Percentiles rank a stretch among this genome's conserved stretches.
These are phyloP conservation scores for Sesamia nonagrioides DNA, from an alignment of 1,140 invertebrate genomes.

Conservation along the genomic window DNA sequence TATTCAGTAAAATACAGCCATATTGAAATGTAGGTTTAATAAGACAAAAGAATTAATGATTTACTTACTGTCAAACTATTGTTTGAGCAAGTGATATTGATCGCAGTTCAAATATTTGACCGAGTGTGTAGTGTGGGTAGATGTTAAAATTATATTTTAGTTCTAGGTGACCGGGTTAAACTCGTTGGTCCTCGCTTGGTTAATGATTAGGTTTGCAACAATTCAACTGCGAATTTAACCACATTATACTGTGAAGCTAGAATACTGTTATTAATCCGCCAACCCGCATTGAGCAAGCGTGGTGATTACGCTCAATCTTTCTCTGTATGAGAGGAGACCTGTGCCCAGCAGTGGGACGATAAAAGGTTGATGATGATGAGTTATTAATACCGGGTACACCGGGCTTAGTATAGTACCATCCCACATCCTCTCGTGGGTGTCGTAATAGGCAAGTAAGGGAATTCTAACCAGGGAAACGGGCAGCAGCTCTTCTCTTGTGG, in stretches of 20 bases:
- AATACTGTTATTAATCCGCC: too few species aligned
- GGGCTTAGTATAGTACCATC: too few species aligned
- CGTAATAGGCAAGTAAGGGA: too few species aligned
- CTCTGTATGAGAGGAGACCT: too few species aligned
- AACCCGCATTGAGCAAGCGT: too few species aligned
- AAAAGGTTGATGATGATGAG: too few species aligned
- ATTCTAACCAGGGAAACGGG: too few species aligned
- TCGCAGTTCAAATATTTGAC: conserved; percentile 27
- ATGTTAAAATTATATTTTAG: conserved; percentile 21
- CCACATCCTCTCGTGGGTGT: too few species aligned
- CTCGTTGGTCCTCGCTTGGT: not conserved
- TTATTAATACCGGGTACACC: not conserved
- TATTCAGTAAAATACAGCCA: not conserved
- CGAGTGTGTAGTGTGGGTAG: not conserved
- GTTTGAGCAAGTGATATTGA: conserved; percentile 45
- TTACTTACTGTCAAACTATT: conserved; percentile 27
- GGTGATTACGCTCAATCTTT: too few species aligned
- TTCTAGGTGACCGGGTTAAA: conserved; percentile 48
- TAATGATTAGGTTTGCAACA: not conserved
- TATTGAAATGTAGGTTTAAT: conserved; percentile 15
- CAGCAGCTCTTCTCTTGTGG: too few species aligned
- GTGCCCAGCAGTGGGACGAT: too few species aligned
- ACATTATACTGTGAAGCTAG: not conserved
- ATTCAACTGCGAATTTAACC: not conserved
- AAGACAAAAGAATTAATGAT: conserved; percentile 39